Conservation (phyloP, 2,113 vertebrate genomes). For the Neogobius melanostomus region DNA sequence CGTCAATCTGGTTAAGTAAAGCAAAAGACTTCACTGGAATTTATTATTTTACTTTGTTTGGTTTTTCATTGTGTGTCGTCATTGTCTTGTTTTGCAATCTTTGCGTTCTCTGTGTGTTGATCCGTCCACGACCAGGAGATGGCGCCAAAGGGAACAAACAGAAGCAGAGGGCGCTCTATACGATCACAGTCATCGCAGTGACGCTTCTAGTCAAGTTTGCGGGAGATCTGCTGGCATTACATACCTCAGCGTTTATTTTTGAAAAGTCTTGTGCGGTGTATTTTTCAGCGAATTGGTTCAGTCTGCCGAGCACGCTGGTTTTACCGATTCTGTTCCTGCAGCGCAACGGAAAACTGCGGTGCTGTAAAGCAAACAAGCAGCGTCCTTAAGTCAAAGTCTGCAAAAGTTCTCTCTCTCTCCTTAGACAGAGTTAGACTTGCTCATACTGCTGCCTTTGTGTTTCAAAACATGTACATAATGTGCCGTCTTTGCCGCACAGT, state of each 20-base stretch:
- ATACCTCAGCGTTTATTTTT: too few species aligned
- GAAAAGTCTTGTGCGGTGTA: background rate
- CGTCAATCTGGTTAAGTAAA: background rate
- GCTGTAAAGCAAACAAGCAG: background rate
- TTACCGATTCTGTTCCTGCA: background rate
- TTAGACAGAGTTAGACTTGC: too few species aligned
- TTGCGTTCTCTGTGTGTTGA: constrained; percentile 20
- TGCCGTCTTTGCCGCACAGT: too few species aligned
- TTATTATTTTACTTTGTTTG: background rate
- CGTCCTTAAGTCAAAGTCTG: too few species aligned
- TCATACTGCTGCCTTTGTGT: too few species aligned
- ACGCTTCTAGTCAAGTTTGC: constrained; percentile 15
- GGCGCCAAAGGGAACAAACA: background rate
- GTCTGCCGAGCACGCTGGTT: background rate
- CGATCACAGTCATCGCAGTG: constrained; percentile 10
- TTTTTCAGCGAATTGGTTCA: background rate
- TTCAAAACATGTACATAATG: too few species aligned
- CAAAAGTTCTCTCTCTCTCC: too few species aligned
- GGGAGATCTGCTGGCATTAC: constrained; percentile 9
- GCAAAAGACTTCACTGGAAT: background rate
- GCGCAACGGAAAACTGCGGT: background rate
- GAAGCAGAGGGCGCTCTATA: constrained; percentile 20
- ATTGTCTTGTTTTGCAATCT: constrained; percentile 13
- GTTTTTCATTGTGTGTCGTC: too few species aligned
- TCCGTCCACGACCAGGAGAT: constrained; percentile 9